Evolutionary conservation across 2,888 invertebrate species (phyloP), one percentile per base, ranked within the genome.

Genomic region (Psylliodes chrysocephalus): DNA sequence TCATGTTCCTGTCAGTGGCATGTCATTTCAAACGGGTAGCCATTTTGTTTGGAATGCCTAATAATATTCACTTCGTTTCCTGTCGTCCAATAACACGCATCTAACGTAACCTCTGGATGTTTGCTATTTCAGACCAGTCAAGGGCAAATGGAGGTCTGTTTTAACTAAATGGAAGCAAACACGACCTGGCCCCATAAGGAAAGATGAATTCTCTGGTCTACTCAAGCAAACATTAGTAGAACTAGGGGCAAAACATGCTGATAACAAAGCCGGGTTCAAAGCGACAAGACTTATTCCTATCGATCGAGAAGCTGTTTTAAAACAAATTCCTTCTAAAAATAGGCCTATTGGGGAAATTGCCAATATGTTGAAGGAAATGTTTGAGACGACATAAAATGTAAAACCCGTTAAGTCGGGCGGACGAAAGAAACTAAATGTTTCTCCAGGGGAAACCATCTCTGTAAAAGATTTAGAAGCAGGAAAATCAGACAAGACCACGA

Each of bases 181-280:
- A 53, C 53, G 35, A 35, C 53, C 6, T 53, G 35, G 53, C 53
- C 53, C 35, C 53, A 53, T 35, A 33, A 52, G 35, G 12, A 52
- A 30, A 52, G 28, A 28, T 52, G 28, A 30, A 28, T 28, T 52
- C 52, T 30, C 52, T 52, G 30, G 15, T 52, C 52, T 52, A 30
- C 52, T 52, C 52, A 52, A 22, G 12, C 28, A 22, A 52, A 52
- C 30, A 52, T 52, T 30, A 53, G 53, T 53, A 53, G 33, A 53
- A 35, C 53, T 12, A 53, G 53, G 35, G 53, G 53, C 22, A 55
- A 55, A 55, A 42, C 40, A 55, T 55, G 40, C 40, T 55, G 25
- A 55, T 42, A 55, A 55, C 55, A 52, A 52, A 33, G 33, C 52
- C 52, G 33, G 33, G 52, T 52, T 52, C 33, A 52, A 52, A 52